Percentiles rank a stretch among this genome's conserved stretches.
phyloP scores from a whole-genome alignment of 2,888 invertebrate genomes.

The Ormyrus rosae region DNA sequence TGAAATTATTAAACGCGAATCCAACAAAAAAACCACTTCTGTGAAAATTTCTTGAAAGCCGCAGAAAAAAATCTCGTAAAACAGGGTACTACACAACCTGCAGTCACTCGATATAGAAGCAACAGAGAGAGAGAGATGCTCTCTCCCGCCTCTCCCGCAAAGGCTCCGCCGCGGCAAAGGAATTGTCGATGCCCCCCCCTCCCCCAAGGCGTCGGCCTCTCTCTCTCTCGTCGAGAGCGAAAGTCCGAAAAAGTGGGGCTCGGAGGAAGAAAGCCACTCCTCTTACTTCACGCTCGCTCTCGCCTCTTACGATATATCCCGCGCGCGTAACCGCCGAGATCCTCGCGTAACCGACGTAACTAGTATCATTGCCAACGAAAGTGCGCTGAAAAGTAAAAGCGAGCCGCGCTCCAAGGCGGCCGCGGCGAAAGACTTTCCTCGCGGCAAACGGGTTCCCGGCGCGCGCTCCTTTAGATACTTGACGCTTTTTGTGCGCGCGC shows the following conservation, averaged over 20 bases:
- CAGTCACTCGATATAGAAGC: too few species aligned
- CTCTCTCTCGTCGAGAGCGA: conserved; percentile 41
- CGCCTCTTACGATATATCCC: conserved; percentile 24
- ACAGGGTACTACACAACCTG: too few species aligned
- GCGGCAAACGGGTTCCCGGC: neutral
- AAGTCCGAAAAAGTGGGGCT: conserved; percentile 39
- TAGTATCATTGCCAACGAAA: conserved; percentile 75
- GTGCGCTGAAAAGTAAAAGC: conserved; percentile 72
- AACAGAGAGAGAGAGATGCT: too few species aligned
- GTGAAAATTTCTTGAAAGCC: too few species aligned
- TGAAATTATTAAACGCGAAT: too few species aligned
- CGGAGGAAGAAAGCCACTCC: conserved; percentile 21
- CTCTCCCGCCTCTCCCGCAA: too few species aligned
- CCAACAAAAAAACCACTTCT: too few species aligned
- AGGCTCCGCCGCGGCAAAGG: too few species aligned
- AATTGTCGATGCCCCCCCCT: too few species aligned
- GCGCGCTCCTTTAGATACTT: too few species aligned
- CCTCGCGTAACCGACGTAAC: conserved; percentile 73
- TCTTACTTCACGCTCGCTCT: conserved; percentile 11
- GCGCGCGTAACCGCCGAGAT: conserved; percentile 62
- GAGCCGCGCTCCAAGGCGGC: conserved; percentile 34
- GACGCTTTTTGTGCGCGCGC: too few species aligned
- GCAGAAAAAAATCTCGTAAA: too few species aligned
- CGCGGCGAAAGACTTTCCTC: conserved; percentile 45
- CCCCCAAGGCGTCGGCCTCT: neutral